phyloP scores from a whole-genome alignment of 2,888 invertebrate species.

The Digitonthophagus gazella region DNA sequence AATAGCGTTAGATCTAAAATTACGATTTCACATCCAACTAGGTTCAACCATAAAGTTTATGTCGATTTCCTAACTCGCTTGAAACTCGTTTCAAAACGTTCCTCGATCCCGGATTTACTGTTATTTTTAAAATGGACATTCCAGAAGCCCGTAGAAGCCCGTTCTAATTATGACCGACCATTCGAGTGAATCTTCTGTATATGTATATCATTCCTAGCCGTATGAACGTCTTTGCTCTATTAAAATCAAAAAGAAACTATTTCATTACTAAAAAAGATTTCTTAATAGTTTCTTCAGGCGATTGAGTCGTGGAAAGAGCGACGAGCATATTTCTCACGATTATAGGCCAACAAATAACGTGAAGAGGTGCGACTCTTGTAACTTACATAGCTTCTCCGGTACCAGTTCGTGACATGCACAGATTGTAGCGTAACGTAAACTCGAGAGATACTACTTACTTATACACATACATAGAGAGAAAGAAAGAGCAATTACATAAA shows the following conservation, averaged over 20 bases:
- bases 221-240: too few species aligned
- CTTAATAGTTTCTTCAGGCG: too few species aligned
- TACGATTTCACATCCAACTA: background rate
- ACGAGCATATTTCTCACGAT: background rate
- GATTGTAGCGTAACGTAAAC: background rate
- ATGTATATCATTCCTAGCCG: too few species aligned
- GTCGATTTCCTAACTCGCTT: background rate
- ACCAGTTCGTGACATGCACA: background rate
- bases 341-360: background rate
- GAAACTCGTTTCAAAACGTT: background rate
- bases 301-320: background rate
- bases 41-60: too few species aligned
- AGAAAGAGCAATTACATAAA: background rate
- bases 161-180: background rate
- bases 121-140: background rate
- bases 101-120: background rate
- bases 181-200: background rate
- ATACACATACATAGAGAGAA: too few species aligned
- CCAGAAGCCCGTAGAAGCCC: background rate
- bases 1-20: background rate
- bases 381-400: too few species aligned
- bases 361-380: background rate
- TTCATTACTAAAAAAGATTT: too few species aligned
- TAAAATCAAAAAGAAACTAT: too few species aligned
- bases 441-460: background rate